phyloP scores from a whole-genome alignment of 2,797 vertebrate species.

The Hoplostethus atlanticus region DNA sequence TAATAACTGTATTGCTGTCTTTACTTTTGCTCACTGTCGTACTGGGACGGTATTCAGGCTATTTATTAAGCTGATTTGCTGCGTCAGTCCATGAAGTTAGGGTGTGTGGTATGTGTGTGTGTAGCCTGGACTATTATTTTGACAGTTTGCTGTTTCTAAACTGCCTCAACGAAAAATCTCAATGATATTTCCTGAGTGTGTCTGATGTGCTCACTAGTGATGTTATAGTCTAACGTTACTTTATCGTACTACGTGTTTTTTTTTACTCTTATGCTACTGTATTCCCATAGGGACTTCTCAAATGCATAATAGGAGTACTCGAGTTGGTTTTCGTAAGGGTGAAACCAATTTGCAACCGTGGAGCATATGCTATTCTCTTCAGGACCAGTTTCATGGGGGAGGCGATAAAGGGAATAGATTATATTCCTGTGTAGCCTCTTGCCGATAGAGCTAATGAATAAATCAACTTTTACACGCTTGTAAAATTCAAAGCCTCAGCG shows the following conservation, averaged over 20 bases:
- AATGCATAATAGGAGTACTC: too few species aligned
- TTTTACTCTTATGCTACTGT: too few species aligned
- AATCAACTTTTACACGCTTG: constrained; percentile 6
- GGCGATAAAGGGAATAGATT: background rate
- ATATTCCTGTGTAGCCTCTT: background rate
- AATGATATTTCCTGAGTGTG: background rate
- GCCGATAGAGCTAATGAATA: background rate
- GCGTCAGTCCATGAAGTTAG: constrained; percentile 81
- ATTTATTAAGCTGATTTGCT: constrained; percentile 80
- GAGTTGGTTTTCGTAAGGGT: background rate
- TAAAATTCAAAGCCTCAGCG: background rate
- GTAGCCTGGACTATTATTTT: background rate
- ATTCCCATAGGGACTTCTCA: too few species aligned
- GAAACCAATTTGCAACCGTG: constrained; percentile 33
- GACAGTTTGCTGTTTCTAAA: background rate
- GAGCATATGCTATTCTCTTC: background rate
- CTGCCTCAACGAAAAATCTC: background rate
- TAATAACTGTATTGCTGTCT: background rate
- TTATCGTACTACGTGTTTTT: too few species aligned
- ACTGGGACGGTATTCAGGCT: constrained; percentile 36
- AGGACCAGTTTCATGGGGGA: constrained; percentile 4
- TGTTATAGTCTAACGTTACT: too few species aligned
- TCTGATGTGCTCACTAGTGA: too few species aligned
- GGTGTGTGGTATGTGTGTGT: constrained; percentile 44
- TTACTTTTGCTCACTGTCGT: constrained; percentile 9